Base-by-base conservation (phyloP, 2,888 invertebrate species). In the Pheosia tremula region DNA sequence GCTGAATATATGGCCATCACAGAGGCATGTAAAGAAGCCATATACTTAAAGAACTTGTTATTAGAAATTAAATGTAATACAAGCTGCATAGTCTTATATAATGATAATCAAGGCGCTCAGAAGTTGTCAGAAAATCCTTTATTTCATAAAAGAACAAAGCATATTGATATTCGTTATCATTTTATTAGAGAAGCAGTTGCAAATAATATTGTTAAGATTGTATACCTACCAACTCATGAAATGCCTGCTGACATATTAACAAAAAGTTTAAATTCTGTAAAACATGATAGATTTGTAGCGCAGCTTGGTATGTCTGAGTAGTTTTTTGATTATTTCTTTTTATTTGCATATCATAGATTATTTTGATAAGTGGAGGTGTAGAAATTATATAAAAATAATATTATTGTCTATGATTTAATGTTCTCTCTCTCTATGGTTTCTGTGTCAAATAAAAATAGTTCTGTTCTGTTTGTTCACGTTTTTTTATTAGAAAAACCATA, bases 211-310 rank as follows among this genome's bases (percentile, higher is more conserved):
- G 45, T 60, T 4, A 52, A 60, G 6, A 38, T 60, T 5, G 41
- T 41, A 0, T 60, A 60, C 57, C 57, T 60, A 45, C 36, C 9
- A 37, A 52, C 57, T 36, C 41, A 24, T 57, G 45, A 60, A 6
- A 60, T 60, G 60, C 60, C 60, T 68, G 60, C 38, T n/a, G 50
- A 58, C 8, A 10, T 54, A 3, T 54, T 54, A 11, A 54, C 54
- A 3, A 54, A 54, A 38, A 54, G 54, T 54, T 54, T 54, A 11
- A 24, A n/a, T 36, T 38, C 36, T 38, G 3, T 38, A 5, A 36
- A 54, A 38, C 54, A 37, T 54, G 3, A 3, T 37, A 38, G 5
- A 8, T 54, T 54, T 54, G 10, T 54, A 38, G 37, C 2, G 36
- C 24, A 38, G 6, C 38, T 54, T 38, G 54, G 54, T 13, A 54